A percentile compares a stretch with the other conserved stretches of the same genome.
Conservation (phyloP, 1,140 invertebrate species). For the Caenorhabditis briggsae region DNA sequence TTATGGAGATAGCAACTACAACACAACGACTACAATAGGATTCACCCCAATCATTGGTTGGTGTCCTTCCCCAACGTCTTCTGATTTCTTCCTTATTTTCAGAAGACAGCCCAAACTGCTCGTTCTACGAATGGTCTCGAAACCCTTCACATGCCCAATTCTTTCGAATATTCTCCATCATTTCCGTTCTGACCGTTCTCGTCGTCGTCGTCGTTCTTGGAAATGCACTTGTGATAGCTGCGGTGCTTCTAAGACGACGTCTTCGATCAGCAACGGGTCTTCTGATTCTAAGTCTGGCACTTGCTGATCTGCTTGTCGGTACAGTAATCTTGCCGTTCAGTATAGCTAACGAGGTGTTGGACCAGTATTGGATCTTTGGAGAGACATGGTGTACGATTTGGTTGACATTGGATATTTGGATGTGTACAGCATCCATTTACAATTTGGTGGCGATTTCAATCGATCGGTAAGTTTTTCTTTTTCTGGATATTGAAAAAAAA, state of each 20-base stretch:
- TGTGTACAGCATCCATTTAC: slow-evolving; percentile 95
- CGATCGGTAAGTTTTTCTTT: slow-evolving; percentile 79
- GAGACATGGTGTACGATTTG: slow-evolving; percentile 81
- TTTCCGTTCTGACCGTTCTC: slow-evolving; percentile 76
- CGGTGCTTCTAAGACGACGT: slow-evolving; percentile 89
- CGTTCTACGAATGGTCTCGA: slow-evolving; percentile 74
- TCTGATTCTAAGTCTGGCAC: slow-evolving; percentile 87
- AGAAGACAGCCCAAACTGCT: slow-evolving; percentile 60
- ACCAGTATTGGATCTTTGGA: slow-evolving; percentile 77
- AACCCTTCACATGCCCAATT: slow-evolving; percentile 75
- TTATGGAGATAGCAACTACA: background rate
- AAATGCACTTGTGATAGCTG: slow-evolving; percentile 93
- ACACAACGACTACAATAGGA: slow-evolving; percentile 23
- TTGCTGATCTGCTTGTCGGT: slow-evolving; percentile 86
- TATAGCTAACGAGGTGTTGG: slow-evolving; percentile 77
- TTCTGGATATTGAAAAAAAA: background rate
- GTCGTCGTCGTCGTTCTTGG: slow-evolving; percentile 81
- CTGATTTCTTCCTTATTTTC: background rate
- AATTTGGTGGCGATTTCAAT: slow-evolving; percentile 95
- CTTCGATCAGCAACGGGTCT: slow-evolving; percentile 89
- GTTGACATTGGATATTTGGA: slow-evolving; percentile 95
- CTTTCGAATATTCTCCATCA: slow-evolving; percentile 78
- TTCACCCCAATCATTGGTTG: background rate
- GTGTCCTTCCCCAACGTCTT: background rate
- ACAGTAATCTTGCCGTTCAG: slow-evolving; percentile 77